Base-by-base conservation (phyloP, 2,888 invertebrate species). In the Rhorus exstirpatorius region DNA sequence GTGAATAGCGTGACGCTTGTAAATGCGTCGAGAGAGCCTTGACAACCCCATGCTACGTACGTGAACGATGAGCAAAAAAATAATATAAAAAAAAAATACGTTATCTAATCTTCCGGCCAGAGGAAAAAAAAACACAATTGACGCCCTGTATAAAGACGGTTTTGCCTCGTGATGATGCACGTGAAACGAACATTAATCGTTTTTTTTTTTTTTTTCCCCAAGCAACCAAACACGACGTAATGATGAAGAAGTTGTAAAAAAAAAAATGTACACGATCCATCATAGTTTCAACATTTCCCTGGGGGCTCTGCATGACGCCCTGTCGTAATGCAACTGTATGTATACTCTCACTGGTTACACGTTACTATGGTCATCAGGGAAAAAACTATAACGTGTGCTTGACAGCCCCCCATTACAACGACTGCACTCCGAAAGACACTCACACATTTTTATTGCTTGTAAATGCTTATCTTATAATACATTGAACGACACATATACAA, bases 151-250 rank as follows among this genome's bases (percentile, higher is more conserved):
- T 53, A 26, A 26, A 21, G 38, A 14, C 17, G 3, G 21, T 61
- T 74, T 74, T 31, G 17, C 72, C 74, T 19, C 31, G 53, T 61
- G 24, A 67, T 24, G 55, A 67, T 68, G 78, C 83, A 82, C 81
- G 84, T 80, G 71, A 86, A 76, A 65, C n/a, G 65, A 72, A 78
- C 82, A 84, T 86, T 85, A 86, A 85, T 86, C 78, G 83, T 79
- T 55, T 44, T 17, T 26, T 31, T 65, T 84, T 86, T 75, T 81
- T 79, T 55, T 44, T 17, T 26, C 21, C 61, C 24, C 70, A 21
- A 61, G 67, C 51, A 24, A 74, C 2, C 7, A 10, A 63, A 61
- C 8, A 17, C 46, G 58, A 31, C 4, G n/a, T 19, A 51, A 51
- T 10, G 65, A 17, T 49, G 6, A n/a, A 21, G 8, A 53, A 26